These are phyloP conservation scores for Meteorus colon DNA, from an alignment of 2,888 invertebrate genomes.

Conservation along the genomic window DNA sequence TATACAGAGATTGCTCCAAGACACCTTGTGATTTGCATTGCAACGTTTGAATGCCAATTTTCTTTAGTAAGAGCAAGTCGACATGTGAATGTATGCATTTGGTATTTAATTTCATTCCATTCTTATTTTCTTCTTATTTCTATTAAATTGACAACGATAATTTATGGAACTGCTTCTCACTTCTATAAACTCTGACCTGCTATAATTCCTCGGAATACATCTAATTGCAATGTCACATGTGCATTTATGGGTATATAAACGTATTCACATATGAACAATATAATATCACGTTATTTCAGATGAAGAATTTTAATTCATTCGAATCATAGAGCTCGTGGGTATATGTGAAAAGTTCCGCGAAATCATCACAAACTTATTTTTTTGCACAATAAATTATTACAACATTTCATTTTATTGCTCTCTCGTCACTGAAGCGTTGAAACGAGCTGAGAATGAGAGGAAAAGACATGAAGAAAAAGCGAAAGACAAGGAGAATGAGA, in stretches of 20 bases:
- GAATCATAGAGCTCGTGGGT: background rate
- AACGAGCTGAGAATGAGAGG: background rate
- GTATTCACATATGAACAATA: background rate
- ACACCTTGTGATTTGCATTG: background rate
- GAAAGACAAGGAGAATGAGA: background rate
- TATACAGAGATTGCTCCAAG: background rate
- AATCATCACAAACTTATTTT: slow-evolving; percentile 19
- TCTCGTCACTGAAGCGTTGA: background rate
- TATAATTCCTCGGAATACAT: too few species aligned
- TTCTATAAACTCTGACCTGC: too few species aligned
- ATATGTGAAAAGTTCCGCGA: background rate
- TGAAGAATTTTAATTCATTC: background rate
- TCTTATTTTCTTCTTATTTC: too few species aligned
- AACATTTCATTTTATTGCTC: slow-evolving; percentile 4
- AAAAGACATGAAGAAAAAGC: background rate
- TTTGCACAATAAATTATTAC: slow-evolving; percentile 2
- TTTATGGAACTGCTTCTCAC: too few species aligned
- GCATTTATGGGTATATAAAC: background rate
- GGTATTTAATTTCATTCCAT: too few species aligned
- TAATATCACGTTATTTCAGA: background rate
- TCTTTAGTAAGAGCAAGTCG: background rate
- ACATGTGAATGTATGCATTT: background rate
- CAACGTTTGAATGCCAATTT: background rate
- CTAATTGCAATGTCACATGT: background rate
- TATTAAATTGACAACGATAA: too few species aligned